A percentile compares a stretch with the other conserved stretches of the same genome.
These are phyloP conservation scores for Tiliacea aurago DNA, from an alignment of 2,888 invertebrate genomes.

Conservation along the genomic window DNA sequence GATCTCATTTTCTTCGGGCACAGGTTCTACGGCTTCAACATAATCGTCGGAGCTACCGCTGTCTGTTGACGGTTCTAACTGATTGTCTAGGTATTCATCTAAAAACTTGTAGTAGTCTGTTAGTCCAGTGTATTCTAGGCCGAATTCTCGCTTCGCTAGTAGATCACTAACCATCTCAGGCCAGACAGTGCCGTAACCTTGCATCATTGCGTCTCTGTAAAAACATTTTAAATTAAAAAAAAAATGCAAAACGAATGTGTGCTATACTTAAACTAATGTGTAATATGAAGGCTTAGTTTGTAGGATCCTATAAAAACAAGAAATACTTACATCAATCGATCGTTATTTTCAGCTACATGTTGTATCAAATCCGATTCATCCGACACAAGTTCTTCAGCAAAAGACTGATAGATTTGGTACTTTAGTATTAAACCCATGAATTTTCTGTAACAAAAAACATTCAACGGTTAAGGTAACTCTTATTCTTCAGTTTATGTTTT, in stretches of 20 bases:
- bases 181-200: slow-evolving; percentile 86
- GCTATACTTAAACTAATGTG: no score
- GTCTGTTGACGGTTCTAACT: slow-evolving; percentile 80
- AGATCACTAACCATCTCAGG: slow-evolving; percentile 87
- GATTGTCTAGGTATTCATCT: slow-evolving; percentile 89
- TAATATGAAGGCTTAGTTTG: background rate
- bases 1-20: slow-evolving; percentile 78
- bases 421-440: slow-evolving; percentile 90
- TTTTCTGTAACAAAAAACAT: slow-evolving; percentile 82
- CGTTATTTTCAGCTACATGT: slow-evolving; percentile 82
- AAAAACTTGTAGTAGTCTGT: slow-evolving; percentile 90
- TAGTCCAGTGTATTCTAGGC: slow-evolving; percentile 87
- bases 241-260: background rate
- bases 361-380: slow-evolving; percentile 85
- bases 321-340: slow-evolving; percentile 83
- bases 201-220: slow-evolving; percentile 85
- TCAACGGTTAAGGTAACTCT: background rate
- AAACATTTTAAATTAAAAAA: slow-evolving; percentile 1
- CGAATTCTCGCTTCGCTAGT: slow-evolving; percentile 85
- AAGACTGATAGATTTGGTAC: slow-evolving; percentile 90
- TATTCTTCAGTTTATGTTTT: background rate
- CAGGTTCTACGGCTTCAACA: slow-evolving; percentile 76
- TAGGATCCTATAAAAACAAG: background rate
- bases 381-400: slow-evolving; percentile 85
- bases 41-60: slow-evolving; percentile 78